Base-by-base conservation (phyloP, 2,113 vertebrate genomes). In the Cinclus mexicanus region DNA sequence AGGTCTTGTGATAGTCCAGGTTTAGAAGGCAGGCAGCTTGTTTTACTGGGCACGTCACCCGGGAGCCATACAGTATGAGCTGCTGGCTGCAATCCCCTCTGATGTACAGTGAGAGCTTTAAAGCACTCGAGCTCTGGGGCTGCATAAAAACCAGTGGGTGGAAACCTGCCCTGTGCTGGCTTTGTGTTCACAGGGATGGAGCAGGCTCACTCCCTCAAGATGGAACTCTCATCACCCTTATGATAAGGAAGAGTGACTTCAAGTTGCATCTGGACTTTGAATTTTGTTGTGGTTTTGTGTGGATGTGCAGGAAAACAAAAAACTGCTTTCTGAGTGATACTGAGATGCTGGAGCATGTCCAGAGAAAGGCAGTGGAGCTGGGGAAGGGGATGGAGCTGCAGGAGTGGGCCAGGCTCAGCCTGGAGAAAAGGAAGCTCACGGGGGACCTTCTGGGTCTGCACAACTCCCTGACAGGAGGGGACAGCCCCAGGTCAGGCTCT, bases 11-110 rank as follows among this genome's bases (percentile, higher is more conserved):
- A 89, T 57, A 4, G 2, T 65, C 75, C 92, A 52, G 86, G 85
- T 95, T 92, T 89, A 95, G 97, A 83, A 91, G 76, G 67, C 75
- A 7, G 65, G 89, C 64, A 35, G 93, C 59, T 70, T 65, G 63
- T 57, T 70, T 92, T 84, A 28, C 89, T 57, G 81, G 47, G 15
- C 7, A 7, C 5, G 85, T 83, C 87, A 93, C 17, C 13, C 2
- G 53, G 86, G 22, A 61, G 5, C 61, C 0, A 0, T 72, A 53
- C 89, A 77, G 89, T 67, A 6, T 7, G n/a, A 89, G 79, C 78
- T 65, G 49, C 84, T 56, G 28, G 2, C 76, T 50, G 12, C 65
- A 56, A 22, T 16, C 60, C 78, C 42, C 52, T 10, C 39, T 6
- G 28, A 42, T 53, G 55, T 31, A 56, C 52, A 11, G 55, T 2